These are phyloP conservation scores for Hyalella azteca DNA, from an alignment of 2,888 invertebrate genomes.

Conservation along the genomic window DNA sequence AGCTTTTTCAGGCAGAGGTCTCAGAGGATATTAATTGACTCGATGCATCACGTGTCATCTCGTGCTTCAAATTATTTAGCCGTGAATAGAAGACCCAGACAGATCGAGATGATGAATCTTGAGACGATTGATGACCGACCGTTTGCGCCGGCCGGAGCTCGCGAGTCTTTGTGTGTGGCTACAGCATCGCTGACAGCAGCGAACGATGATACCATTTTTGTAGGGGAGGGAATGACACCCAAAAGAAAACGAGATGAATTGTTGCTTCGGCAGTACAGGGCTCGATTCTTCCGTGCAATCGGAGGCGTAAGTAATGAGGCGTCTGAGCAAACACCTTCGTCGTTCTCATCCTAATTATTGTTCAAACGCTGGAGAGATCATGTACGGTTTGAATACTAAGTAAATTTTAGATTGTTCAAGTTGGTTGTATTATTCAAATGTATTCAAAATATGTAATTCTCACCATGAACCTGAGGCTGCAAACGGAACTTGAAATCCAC, in stretches of 20 bases:
- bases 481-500: too few relatives aligned
- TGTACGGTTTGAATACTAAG: too few relatives aligned
- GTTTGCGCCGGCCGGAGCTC: not conserved
- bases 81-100: slow-evolving; percentile 33
- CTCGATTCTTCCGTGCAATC: too few relatives aligned
- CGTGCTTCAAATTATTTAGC: slow-evolving; percentile 36
- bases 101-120: slow-evolving; percentile 37
- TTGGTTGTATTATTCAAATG: too few relatives aligned
- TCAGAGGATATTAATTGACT: slow-evolving; percentile 33
- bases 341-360: too few relatives aligned
- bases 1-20: not conserved
- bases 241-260: not conserved
- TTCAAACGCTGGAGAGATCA: too few relatives aligned
- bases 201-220: not conserved
- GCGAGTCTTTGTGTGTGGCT: slow-evolving; percentile 10
- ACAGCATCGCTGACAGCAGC: not conserved
- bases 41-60: slow-evolving; percentile 35
- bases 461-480: too few relatives aligned
- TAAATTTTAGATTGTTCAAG: too few relatives aligned
- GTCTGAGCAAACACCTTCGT: too few relatives aligned
- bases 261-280: not conserved
- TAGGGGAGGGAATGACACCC: not conserved
- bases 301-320: too few relatives aligned
- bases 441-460: too few relatives aligned
- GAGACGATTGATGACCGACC: slow-evolving; percentile 25